Evolutionary conservation across 2,113 vertebrate species (phyloP).

Genomic region (Otis tarda): DNA sequence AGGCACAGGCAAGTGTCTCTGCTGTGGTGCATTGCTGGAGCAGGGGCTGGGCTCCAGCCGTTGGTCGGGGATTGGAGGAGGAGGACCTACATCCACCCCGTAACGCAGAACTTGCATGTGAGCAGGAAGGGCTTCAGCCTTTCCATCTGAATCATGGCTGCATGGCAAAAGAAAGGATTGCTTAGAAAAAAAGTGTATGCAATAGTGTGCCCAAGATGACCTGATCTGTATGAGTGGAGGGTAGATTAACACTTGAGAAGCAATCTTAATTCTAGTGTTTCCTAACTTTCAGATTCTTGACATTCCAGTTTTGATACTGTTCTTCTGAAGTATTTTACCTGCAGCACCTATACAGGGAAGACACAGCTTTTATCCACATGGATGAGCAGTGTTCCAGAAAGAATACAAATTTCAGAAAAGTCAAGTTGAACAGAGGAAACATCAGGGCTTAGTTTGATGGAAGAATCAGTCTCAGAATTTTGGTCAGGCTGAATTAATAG

Average conservation of each 20-base stretch:
- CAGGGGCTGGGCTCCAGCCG: background rate
- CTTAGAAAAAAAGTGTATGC: background rate
- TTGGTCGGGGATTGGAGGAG: background rate
- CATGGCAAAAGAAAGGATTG: background rate
- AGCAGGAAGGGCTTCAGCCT: background rate
- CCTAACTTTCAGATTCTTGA: background rate
- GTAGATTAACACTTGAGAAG: background rate
- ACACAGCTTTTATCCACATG: background rate
- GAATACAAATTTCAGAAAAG: background rate
- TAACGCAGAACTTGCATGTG: background rate
- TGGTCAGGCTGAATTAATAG: background rate
- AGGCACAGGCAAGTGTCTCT: background rate
- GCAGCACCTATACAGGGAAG: background rate
- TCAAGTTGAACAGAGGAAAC: background rate
- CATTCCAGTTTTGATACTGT: background rate
- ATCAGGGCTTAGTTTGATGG: background rate
- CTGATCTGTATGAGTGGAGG: rapidly evolving
- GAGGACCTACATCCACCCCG: background rate
- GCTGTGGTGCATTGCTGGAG: background rate
- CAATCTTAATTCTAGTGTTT: background rate
- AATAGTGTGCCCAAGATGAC: background rate
- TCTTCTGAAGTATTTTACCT: background rate
- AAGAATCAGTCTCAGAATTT: background rate
- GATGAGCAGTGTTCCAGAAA: background rate
- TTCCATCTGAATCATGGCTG: background rate